Percentiles rank a stretch among this genome's conserved stretches.
These are phyloP conservation scores for Caenorhabditis latens DNA, from an alignment of 1,140 invertebrate species.

Conservation along the genomic window DNA sequence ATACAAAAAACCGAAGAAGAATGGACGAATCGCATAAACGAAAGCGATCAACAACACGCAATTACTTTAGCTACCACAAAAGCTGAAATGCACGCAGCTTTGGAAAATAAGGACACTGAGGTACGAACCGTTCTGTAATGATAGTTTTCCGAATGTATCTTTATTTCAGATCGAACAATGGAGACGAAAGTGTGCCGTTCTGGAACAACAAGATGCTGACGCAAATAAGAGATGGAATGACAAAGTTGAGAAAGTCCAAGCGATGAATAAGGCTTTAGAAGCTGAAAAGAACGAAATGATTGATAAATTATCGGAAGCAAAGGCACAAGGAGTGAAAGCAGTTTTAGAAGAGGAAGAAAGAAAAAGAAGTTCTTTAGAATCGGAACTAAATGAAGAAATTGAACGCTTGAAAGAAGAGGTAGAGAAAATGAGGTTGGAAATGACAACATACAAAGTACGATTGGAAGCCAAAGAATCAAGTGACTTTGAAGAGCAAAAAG, in stretches of 20 bases:
- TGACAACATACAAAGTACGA: slow-evolving; percentile 19
- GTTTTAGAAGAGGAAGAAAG: slow-evolving; percentile 46
- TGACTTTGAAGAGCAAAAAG: slow-evolving; percentile 32
- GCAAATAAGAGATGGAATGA: slow-evolving; percentile 68
- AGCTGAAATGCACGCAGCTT: slow-evolving; percentile 52
- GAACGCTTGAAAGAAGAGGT: slow-evolving; percentile 48
- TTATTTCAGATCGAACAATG: slow-evolving; percentile 68
- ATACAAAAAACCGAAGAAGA: slow-evolving; percentile 55
- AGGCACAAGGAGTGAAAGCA: slow-evolving; percentile 72
- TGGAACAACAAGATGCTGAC: slow-evolving; percentile 71
- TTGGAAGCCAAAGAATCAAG: slow-evolving; percentile 38
- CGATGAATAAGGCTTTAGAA: slow-evolving; percentile 69
- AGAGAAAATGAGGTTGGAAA: slow-evolving; percentile 39
- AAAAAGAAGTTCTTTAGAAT: background rate
- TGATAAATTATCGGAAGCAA: slow-evolving; percentile 74
- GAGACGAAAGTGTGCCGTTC: slow-evolving; percentile 69
- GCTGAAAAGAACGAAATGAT: slow-evolving; percentile 75
- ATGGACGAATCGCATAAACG: slow-evolving; percentile 33
- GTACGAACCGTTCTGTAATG: background rate
- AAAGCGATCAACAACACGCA: slow-evolving; percentile 41
- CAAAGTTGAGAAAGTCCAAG: slow-evolving; percentile 68
- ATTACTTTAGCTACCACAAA: slow-evolving; percentile 54
- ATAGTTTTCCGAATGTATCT: background rate
- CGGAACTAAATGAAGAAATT: slow-evolving; percentile 23
- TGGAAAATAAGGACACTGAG: slow-evolving; percentile 64